phyloP scores from a whole-genome alignment of 2,113 vertebrate genomes.

The Lampris megalopsis region DNA sequence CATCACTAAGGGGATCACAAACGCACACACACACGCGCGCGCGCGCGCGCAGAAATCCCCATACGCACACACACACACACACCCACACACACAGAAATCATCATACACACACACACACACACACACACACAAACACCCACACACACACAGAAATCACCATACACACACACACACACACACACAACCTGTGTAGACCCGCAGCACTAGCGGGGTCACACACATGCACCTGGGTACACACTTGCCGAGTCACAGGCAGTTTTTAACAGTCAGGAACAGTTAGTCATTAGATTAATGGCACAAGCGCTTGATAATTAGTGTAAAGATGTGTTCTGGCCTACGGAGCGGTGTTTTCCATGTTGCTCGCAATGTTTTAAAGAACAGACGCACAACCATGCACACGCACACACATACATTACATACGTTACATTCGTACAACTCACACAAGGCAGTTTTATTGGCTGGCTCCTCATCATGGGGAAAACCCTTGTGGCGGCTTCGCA shows the following conservation, averaged over 20 bases:
- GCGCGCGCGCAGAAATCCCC: constrained; percentile 28
- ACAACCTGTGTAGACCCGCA: background rate
- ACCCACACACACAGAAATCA: constrained; percentile 22
- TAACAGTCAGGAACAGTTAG: constrained; percentile 31
- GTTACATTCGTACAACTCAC: constrained; percentile 14
- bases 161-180: constrained; percentile 30
- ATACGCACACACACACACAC: constrained; percentile 40
- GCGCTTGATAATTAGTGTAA: background rate
- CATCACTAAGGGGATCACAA: background rate
- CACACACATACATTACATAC: constrained; percentile 1
- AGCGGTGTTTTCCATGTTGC: background rate
- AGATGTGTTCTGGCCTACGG: constrained; percentile 1
- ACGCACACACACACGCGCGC: background rate
- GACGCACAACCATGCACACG: background rate
- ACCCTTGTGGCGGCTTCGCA: constrained; percentile 63
- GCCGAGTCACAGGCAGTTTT: constrained; percentile 58
- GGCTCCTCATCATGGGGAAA: constrained; percentile 72
- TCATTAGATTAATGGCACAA: constrained; percentile 14
- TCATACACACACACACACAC: too few species aligned
- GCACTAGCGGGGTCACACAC: constrained; percentile 3
- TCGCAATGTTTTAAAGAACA: constrained; percentile 15
- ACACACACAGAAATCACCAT: constrained; percentile 35
- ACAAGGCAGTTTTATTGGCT: constrained; percentile 60
- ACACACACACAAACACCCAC: constrained; percentile 15
- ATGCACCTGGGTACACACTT: constrained; percentile 45